A percentile compares a stretch with the other conserved stretches of the same genome.
Evolutionary conservation across 2,797 vertebrate genomes (phyloP).

Genomic region (Scolopax bukidnonensis): DNA sequence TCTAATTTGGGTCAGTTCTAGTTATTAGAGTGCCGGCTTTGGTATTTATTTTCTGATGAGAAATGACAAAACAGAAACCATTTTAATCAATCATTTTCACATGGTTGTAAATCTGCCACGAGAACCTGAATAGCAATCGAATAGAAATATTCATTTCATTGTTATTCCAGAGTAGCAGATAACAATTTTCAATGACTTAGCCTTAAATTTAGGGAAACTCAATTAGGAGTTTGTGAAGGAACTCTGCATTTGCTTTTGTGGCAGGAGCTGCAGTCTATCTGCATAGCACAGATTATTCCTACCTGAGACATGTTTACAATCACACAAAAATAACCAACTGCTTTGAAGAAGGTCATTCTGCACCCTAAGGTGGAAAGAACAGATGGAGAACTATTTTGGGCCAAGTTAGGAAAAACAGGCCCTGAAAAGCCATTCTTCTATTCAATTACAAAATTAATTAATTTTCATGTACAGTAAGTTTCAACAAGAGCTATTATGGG

Average conservation of each 20-base stretch:
- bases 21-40: neutral
- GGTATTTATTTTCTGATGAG: neutral
- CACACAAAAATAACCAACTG: neutral
- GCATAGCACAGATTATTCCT: neutral
- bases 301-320: neutral
- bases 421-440: slow-evolving; percentile 5
- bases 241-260: neutral
- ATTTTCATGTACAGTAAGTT: slow-evolving; percentile 14
- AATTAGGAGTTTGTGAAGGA: neutral
- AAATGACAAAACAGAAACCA: neutral
- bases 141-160: neutral
- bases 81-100: neutral
- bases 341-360: neutral
- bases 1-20: neutral
- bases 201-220: neutral
- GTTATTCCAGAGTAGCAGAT: neutral
- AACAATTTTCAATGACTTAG: neutral
- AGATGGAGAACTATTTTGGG: slow-evolving; percentile 23
- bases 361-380: neutral
- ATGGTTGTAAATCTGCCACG: neutral
- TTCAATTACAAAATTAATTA: slow-evolving; percentile 22
- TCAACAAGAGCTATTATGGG: slow-evolving; percentile 15
- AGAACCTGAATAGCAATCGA: neutral
- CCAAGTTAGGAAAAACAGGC: neutral
- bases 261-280: neutral